phyloP scores from a whole-genome alignment of 1,140 invertebrate species.

The Pentalonia nigronervosa region DNA sequence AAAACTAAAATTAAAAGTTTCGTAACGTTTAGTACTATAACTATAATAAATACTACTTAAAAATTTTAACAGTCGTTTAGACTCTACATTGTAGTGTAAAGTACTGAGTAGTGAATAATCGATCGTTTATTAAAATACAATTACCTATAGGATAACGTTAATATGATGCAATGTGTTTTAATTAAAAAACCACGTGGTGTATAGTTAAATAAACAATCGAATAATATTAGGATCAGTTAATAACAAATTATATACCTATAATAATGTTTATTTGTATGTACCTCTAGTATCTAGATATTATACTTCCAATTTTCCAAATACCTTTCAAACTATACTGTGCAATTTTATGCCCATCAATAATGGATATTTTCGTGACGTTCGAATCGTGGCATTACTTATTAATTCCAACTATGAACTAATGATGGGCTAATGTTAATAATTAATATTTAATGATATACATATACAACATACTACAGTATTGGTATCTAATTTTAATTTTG shows the following conservation, averaged over 20 bases:
- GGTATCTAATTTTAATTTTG: not conserved
- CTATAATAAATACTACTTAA: no score
- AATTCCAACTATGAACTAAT: not conserved
- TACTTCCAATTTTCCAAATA: not conserved
- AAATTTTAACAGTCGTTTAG: not conserved
- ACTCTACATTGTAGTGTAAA: not conserved
- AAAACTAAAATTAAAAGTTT: not conserved
- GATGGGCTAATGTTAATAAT: not conserved
- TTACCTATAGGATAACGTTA: not conserved
- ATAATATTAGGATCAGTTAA: not conserved
- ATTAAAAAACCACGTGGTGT: not conserved
- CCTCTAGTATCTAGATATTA: not conserved
- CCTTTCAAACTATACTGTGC: not conserved
- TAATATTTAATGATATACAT: not conserved
- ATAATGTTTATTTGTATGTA: not conserved
- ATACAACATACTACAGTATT: not conserved
- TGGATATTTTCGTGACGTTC: not conserved
- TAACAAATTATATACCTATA: not conserved
- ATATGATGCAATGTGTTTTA: not conserved
- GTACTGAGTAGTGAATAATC: not conserved
- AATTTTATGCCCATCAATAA: not conserved
- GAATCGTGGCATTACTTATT: not conserved
- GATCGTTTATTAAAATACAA: not conserved
- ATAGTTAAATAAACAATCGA: not conserved
- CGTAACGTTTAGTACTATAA: no score